Evolutionary conservation across 2,888 invertebrate genomes (phyloP), one percentile per base, ranked within the genome.

Genomic region (Arge pagana): DNA sequence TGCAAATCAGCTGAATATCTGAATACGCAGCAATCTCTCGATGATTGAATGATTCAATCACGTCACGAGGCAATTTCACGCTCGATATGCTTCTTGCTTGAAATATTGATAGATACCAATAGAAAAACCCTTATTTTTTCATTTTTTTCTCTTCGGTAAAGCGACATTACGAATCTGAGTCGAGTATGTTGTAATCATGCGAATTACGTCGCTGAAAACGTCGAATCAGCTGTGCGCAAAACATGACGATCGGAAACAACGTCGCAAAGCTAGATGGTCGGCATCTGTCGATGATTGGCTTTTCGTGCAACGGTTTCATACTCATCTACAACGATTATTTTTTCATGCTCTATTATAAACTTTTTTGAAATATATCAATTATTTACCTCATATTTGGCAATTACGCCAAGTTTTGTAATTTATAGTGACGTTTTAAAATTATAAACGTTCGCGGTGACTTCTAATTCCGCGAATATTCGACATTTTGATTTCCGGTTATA

Each of bases 401-500:
- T 13, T 2, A 23, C 10, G 35, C 13, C 6, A 45, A 23, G 35
- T 45, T 45, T 45, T 23, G n/a, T 15, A 15, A 33, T 33, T 45
- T 23, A 23, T 23, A 4, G 4, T 4, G 1, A 45, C 10, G 13
- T 5, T n/a, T n/a, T 33, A 45, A 23, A 45, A 45, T 1, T 33
- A 11, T 23, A 23, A 33, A 5, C 11, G 30, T 8, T n/a, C n/a
- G n/a, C n/a, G 4, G 4, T n/a, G 10, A 15, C 24, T 45, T 45
- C 35, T 6, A 13, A 15, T 4, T n/a, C 4, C 6, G 1, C 1
- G 8, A 19, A 19, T 33, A 45, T 21, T 33, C 23, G 33, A 33
- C n/a, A 10, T 33, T 45, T 45, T 45, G 45, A 45, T 45, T 45
- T 45, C 45, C 45, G 45, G 45, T 45, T 16, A 16, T 33, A 43